These are phyloP conservation scores for Andrena fulva DNA, from an alignment of 2,888 invertebrate genomes.

Conservation along the genomic window DNA sequence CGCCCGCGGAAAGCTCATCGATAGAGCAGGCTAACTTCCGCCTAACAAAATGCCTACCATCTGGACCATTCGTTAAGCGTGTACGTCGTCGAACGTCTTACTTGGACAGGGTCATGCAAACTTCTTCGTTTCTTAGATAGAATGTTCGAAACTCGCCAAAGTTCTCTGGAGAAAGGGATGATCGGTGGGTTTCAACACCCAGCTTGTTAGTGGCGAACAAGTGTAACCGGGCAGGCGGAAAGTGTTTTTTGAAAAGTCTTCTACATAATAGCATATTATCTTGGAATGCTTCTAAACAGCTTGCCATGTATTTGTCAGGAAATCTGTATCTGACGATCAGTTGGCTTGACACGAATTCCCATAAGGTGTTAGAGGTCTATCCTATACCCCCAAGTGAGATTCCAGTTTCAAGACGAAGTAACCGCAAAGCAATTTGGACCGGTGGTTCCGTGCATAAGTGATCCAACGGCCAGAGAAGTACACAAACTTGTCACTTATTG, in stretches of 20 bases:
- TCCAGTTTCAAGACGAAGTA: constrained; percentile 71
- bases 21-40: background rate
- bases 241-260: no score
- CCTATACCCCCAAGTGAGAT: constrained; percentile 44
- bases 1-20: constrained; percentile 2
- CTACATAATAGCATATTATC: no score
- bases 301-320: no score
- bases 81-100: background rate
- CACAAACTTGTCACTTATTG: constrained; percentile 81
- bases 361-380: no score
- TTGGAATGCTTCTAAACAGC: no score
- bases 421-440: constrained; percentile 74
- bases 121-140: background rate
- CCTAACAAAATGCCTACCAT: constrained; percentile 17
- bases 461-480: constrained; percentile 74
- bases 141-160: background rate
- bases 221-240: no score
- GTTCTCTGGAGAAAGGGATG: constrained; percentile 23
- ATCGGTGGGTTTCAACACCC: constrained; percentile 24
- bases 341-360: no score
- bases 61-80: background rate
- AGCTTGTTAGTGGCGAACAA: constrained; percentile 41
- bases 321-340: no score
- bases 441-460: constrained; percentile 76
- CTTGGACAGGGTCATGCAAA: background rate